Percentiles rank a stretch among this genome's conserved stretches.
phyloP scores from a whole-genome alignment of 2,888 invertebrate genomes.

The Parnassius smintheus region DNA sequence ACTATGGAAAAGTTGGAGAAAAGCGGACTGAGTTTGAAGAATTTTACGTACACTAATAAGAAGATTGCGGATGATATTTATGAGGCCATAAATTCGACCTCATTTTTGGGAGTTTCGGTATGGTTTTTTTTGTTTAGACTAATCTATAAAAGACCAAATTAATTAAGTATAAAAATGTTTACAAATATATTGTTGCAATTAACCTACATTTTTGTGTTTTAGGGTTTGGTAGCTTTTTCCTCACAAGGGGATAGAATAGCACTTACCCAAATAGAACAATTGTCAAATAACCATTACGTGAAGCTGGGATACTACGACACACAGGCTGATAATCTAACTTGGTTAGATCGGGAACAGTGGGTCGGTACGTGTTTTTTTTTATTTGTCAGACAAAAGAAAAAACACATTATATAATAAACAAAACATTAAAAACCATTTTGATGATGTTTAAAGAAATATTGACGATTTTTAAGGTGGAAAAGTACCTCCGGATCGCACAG shows the following conservation, averaged over 20 bases:
- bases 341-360: slow-evolving; percentile 96
- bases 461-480: slow-evolving; percentile 83
- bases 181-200: neutral
- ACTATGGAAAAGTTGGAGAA: slow-evolving; percentile 94
- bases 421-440: too few species aligned
- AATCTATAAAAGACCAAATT: neutral
- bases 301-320: slow-evolving; percentile 98
- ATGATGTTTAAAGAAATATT: neutral
- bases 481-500: slow-evolving; percentile 96
- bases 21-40: slow-evolving; percentile 91
- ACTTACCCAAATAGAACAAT: slow-evolving; percentile 98
- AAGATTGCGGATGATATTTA: slow-evolving; percentile 97
- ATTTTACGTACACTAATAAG: slow-evolving; percentile 97
- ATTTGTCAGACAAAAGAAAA: neutral
- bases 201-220: slow-evolving; percentile 32
- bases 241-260: slow-evolving; percentile 99
- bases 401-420: too few species aligned
- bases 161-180: neutral
- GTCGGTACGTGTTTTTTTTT: slow-evolving; percentile 83
- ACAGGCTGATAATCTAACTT: slow-evolving; percentile 96
- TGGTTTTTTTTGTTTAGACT: slow-evolving; percentile 59
- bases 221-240: slow-evolving; percentile 99
- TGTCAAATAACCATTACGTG: slow-evolving; percentile 95
- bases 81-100: slow-evolving; percentile 98
- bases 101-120: slow-evolving; percentile 98